phyloP scores from a whole-genome alignment of 2,797 vertebrate species.

The Gymnothorax reevesii region DNA sequence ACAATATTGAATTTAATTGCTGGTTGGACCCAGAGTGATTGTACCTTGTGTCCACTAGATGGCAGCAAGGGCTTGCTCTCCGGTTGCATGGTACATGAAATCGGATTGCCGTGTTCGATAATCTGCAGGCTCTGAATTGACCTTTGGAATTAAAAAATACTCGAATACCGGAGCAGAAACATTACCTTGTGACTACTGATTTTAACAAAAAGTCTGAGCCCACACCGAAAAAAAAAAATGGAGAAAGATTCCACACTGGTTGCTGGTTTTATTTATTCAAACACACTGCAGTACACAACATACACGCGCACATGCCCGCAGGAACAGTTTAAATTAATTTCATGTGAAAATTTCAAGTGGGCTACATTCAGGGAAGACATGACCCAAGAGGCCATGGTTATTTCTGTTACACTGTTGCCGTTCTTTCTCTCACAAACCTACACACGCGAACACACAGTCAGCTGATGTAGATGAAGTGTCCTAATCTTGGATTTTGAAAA shows the following conservation, averaged over 20 bases:
- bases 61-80: slow-evolving; percentile 6
- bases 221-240: background rate
- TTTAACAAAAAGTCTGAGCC: background rate
- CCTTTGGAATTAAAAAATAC: background rate
- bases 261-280: slow-evolving; percentile 22
- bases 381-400: slow-evolving; percentile 23
- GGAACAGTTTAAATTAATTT: slow-evolving; percentile 26
- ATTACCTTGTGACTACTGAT: background rate
- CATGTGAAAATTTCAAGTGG: slow-evolving; percentile 36
- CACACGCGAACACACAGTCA: slow-evolving; percentile 51
- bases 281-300: slow-evolving; percentile 4
- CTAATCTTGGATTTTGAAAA: slow-evolving; percentile 46
- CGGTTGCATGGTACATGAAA: background rate
- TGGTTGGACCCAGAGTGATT: background rate
- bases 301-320: background rate
- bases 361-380: slow-evolving; percentile 43
- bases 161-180: background rate
- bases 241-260: background rate
- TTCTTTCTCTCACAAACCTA: slow-evolving; percentile 63
- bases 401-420: slow-evolving; percentile 22
- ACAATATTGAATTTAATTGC: background rate
- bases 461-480: slow-evolving; percentile 44
- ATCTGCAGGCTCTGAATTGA: background rate
- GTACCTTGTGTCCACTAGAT: slow-evolving; percentile 6
- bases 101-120: background rate